Conservation (phyloP, 2,888 invertebrate genomes). For the Nephrotoma appendiculata region DNA sequence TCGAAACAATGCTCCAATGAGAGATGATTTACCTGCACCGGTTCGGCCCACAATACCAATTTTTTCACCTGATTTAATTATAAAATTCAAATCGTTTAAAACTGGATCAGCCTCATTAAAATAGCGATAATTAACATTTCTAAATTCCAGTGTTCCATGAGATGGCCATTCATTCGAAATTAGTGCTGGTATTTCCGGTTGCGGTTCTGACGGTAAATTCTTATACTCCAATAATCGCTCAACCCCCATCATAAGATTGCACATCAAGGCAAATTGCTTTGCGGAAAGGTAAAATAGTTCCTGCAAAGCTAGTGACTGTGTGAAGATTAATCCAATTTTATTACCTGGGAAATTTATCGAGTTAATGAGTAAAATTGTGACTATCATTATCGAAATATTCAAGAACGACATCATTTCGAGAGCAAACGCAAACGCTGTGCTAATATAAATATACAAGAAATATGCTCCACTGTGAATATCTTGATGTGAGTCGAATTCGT, state of each 20-base stretch:
- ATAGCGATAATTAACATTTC: conserved; percentile 46
- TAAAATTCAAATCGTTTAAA: conserved; percentile 49
- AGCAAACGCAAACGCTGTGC: conserved; percentile 48
- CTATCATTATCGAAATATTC: conserved; percentile 46
- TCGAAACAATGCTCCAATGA: conserved; percentile 41
- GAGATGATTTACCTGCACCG: conserved; percentile 61
- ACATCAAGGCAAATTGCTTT: conserved; percentile 55
- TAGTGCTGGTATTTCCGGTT: conserved; percentile 20
- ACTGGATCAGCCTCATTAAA: conserved; percentile 66
- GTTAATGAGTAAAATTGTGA: conserved; percentile 38
- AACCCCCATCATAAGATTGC: conserved; percentile 51
- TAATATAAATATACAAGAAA: conserved; percentile 47
- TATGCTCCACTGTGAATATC: conserved; percentile 52
- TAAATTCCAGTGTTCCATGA: conserved; percentile 35
- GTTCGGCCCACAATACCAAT: conserved; percentile 48
- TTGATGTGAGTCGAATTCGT: conserved; percentile 44
- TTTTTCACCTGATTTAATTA: conserved; percentile 39
- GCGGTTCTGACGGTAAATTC: conserved; percentile 25
- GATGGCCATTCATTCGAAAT: conserved; percentile 33
- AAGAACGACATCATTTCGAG: conserved; percentile 47
- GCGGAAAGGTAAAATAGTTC: conserved; percentile 53
- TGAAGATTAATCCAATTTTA: conserved; percentile 38
- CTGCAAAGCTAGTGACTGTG: conserved; percentile 35
- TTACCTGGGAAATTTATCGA: conserved; percentile 22
- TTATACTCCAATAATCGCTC: conserved; percentile 59